Evolutionary conservation across 2,113 vertebrate genomes (phyloP), one percentile per base, ranked within the genome.

Genomic region (Spea multiplicata): DNA sequence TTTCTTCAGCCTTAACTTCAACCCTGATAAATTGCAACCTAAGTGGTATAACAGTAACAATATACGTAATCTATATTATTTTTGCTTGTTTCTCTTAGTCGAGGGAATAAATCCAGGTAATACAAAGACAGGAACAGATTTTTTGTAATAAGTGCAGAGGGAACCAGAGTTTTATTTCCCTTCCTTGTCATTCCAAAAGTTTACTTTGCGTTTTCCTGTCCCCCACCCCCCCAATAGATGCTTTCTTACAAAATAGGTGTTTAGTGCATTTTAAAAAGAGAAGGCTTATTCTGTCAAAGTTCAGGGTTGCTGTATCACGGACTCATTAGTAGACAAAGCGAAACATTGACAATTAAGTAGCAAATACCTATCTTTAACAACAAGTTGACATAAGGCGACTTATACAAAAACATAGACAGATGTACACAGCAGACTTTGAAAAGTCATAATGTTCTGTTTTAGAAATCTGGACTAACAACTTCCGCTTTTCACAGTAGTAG

Each of bases 161-260:
- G 61, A 46, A 44, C 30, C 46, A 4, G 10, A 70, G 14, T 10
- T 14, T 30, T 47, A 14, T 62, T 47, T 70, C 76, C 68, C 76
- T 78, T 78, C 76, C 76, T 71, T 78, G 76, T 78, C 68, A 6
- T 53, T 49, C 48, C 53, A 49, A 30, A 71, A 64, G 45, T 78
- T 53, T 53, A 64, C 13, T 53, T 65, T 16, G 49, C 13, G 50
- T 59, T 47, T 74, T n/a, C 57, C 74, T 3, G 47, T 66, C 50
- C 16, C 61, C n/a, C n/a, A n/a, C n/a, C n/a, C n/a, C 16, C 9
- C 64, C 8, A 12, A 57, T 14, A 52, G 68, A 57, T n/a, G 48
- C 17, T 52, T 30, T 64, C 8, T 71, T 71, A 71, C 30, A 78
- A 69, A 66, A 69, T 71, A 71, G 53, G 49, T 65, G 50, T 71